Evolutionary conservation across 2,888 invertebrate genomes (phyloP).

Genomic region (Latheticus oryzae): DNA sequence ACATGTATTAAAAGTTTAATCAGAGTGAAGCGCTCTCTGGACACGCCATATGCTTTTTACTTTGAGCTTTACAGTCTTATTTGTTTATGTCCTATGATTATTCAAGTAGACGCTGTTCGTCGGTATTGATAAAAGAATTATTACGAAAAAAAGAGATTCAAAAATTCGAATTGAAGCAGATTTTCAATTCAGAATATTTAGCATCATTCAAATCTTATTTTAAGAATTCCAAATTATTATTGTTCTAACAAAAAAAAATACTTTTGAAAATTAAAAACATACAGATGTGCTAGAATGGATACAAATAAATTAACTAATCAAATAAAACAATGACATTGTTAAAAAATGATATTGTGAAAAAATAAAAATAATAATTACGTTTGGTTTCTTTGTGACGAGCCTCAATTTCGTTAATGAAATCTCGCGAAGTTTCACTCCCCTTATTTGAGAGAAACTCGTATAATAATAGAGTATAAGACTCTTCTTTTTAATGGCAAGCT

Average conservation of each 20-base stretch:
- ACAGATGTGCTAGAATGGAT: no score
- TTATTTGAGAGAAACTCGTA: constrained; percentile 48
- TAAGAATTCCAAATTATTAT: no score
- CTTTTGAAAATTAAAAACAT: no score
- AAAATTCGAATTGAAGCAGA: no score
- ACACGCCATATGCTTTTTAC: constrained; percentile 32
- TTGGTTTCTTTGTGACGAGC: constrained; percentile 34
- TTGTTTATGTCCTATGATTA: no score
- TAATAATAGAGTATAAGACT: constrained; percentile 58
- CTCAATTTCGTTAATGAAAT: constrained; percentile 40
- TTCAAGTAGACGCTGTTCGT: no score
- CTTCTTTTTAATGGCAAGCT: constrained; percentile 58
- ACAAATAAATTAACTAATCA: no score
- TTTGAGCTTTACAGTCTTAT: constrained; percentile 23
- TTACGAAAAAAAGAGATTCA: no score
- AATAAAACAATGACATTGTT: constrained; percentile 12
- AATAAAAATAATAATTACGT: constrained; percentile 32
- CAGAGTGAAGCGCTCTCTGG: constrained; percentile 40
- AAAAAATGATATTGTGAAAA: constrained; percentile 15
- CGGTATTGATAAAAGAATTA: no score
- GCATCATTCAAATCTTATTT: no score
- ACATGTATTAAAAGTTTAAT: constrained; percentile 45
- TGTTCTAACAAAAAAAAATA: no score
- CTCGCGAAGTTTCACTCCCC: constrained; percentile 36
- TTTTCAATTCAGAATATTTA: no score